These are phyloP conservation scores for Platygyra sinensis DNA, from an alignment of 64 coral and sea anemone genomes.

Conservation along the genomic window DNA sequence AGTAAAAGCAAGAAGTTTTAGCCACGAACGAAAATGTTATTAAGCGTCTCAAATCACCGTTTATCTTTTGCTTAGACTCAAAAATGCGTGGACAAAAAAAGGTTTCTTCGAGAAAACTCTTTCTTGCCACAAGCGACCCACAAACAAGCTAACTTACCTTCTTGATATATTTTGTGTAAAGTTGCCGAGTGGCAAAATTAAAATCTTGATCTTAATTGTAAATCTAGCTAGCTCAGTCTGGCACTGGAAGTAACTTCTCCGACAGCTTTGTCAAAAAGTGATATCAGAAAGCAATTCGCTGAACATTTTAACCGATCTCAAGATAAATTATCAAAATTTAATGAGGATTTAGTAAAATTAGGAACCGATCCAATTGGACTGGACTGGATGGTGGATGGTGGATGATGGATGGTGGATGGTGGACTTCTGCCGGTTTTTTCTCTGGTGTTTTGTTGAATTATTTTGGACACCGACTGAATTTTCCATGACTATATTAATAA, in stretches of 20 bases:
- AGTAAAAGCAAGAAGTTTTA: neutral
- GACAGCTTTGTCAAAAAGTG: neutral
- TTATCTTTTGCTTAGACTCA: neutral
- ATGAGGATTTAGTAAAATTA: neutral
- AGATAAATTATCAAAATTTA: slow-evolving; percentile 21
- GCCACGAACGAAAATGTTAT: neutral
- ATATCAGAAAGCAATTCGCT: neutral
- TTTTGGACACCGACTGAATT: too few species aligned
- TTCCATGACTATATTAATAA: too few species aligned
- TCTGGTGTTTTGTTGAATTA: too few species aligned
- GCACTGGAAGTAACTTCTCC: neutral
- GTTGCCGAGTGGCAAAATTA: neutral
- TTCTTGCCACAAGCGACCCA: neutral
- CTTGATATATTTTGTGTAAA: neutral
- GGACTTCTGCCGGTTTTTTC: too few species aligned
- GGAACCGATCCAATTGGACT: neutral
- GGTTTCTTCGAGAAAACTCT: neutral
- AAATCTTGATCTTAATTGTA: neutral
- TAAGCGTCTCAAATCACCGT: neutral
- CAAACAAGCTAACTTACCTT: neutral
- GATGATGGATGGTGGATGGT: too few species aligned
- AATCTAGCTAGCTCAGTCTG: neutral
- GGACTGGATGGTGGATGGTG: neutral
- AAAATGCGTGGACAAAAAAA: neutral
- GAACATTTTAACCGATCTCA: neutral